Evolutionary conservation across 2,113 vertebrate genomes (phyloP).

Genomic region (Cinclus cinclus): DNA sequence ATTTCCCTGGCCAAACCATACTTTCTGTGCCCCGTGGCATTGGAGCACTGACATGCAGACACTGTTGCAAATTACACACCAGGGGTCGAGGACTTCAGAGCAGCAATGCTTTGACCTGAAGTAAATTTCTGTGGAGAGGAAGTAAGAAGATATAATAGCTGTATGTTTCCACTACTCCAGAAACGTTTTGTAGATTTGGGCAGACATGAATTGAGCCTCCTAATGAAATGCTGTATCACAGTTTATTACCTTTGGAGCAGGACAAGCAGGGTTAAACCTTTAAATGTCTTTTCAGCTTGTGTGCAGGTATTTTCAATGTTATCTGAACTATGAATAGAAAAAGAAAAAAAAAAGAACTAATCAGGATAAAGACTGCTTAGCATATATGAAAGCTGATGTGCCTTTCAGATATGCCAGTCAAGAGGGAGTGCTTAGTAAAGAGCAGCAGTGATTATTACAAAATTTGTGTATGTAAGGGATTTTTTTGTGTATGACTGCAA

Average conservation of each 20-base stretch:
- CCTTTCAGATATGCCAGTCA: conserved; percentile 33
- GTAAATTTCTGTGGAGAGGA: conserved; percentile 1
- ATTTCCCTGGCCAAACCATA: neutral
- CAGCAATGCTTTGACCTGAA: neutral
- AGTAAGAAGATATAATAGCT: neutral
- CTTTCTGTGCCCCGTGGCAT: neutral
- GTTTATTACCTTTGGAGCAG: neutral
- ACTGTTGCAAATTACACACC: neutral
- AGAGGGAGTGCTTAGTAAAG: neutral
- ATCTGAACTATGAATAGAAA: conserved; percentile 39
- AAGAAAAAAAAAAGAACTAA: neutral
- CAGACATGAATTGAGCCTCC: neutral
- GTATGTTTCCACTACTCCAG: neutral
- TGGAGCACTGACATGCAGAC: neutral
- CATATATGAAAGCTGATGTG: conserved; percentile 63
- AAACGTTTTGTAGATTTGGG: neutral
- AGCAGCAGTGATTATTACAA: neutral
- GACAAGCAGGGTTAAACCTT: neutral
- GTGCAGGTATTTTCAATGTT: conserved; percentile 39
- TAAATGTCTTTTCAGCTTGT: conserved; percentile 1
- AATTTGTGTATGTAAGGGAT: neutral
- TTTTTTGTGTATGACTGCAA: neutral
- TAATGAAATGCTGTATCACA: neutral
- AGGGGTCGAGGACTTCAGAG: neutral
- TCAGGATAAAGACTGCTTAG: conserved; percentile 45